Percentiles rank a stretch among this genome's conserved stretches.
Evolutionary conservation across 2,113 vertebrate genomes (phyloP).

Genomic region (Pseudopodoces humilis): DNA sequence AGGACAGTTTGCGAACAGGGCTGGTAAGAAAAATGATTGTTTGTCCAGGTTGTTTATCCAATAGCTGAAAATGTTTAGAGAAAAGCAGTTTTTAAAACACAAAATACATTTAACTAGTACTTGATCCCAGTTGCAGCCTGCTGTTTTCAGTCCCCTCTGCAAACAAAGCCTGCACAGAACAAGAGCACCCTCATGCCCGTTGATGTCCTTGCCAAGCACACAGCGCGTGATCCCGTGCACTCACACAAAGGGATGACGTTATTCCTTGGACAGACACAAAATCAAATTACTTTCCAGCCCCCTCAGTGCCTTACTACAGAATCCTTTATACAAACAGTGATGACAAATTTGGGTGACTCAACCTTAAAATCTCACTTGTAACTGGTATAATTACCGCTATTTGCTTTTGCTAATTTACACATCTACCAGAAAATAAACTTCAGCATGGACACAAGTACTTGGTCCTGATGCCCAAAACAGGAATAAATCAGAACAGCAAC

Average conservation of each 20-base stretch:
- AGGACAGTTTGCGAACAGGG: constrained; percentile 13
- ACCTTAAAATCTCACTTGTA: background rate
- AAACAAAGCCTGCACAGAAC: constrained; percentile 48
- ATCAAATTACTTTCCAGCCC: background rate
- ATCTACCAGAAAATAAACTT: background rate
- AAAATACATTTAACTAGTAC: background rate
- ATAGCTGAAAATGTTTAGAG: background rate
- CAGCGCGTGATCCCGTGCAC: constrained; percentile 10
- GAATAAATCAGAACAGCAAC: constrained; percentile 14
- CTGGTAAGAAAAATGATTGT: background rate
- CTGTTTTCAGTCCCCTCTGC: background rate
- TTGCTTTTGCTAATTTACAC: constrained; percentile 6
- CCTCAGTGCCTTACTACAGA: background rate
- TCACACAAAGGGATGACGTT: constrained; percentile 45
- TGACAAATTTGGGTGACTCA: constrained; percentile 26
- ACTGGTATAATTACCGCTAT: background rate
- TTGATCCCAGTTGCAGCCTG: background rate
- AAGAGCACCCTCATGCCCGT: background rate
- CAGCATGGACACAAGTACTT: background rate
- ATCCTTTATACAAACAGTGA: background rate
- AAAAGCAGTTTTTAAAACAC: background rate
- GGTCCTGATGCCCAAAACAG: background rate
- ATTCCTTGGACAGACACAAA: constrained; percentile 17
- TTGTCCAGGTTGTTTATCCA: background rate
- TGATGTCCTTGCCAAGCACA: constrained; percentile 42